These are phyloP conservation scores for Centrocercus urophasianus DNA, from an alignment of 2,113 vertebrate species.

Conservation along the genomic window DNA sequence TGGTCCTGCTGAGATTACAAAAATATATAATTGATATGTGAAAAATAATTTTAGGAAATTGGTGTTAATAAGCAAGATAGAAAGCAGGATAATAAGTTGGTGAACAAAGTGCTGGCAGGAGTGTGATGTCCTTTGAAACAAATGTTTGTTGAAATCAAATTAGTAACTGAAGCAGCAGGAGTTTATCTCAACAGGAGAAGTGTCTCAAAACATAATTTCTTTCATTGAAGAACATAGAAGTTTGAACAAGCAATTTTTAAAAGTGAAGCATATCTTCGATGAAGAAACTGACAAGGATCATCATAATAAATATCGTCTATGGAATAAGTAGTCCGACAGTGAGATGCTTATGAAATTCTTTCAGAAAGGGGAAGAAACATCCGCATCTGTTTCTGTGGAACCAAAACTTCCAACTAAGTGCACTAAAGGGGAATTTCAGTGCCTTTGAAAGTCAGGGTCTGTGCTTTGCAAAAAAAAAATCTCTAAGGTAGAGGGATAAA, in stretches of 20 bases:
- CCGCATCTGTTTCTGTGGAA: background rate
- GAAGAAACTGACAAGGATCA: background rate
- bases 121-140: background rate
- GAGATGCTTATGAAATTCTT: background rate
- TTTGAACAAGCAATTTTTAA: too few species aligned
- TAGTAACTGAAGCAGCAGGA: background rate
- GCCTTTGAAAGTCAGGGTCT: background rate
- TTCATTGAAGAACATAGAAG: background rate
- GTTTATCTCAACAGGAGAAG: background rate
- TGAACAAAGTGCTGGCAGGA: background rate
- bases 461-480: background rate
- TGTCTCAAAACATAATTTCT: background rate
- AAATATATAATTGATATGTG: background rate
- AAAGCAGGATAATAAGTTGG: background rate
- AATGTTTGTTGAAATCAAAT: background rate
- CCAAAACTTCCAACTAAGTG: background rate
- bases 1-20: background rate
- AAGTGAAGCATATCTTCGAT: background rate
- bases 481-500: background rate
- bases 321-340: background rate
- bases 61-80: background rate
- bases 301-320: background rate
- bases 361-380: background rate
- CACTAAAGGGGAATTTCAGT: background rate
- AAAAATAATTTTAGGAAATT: background rate